phyloP scores from a whole-genome alignment of 2,888 invertebrate species.

The Parnassius apollo region DNA sequence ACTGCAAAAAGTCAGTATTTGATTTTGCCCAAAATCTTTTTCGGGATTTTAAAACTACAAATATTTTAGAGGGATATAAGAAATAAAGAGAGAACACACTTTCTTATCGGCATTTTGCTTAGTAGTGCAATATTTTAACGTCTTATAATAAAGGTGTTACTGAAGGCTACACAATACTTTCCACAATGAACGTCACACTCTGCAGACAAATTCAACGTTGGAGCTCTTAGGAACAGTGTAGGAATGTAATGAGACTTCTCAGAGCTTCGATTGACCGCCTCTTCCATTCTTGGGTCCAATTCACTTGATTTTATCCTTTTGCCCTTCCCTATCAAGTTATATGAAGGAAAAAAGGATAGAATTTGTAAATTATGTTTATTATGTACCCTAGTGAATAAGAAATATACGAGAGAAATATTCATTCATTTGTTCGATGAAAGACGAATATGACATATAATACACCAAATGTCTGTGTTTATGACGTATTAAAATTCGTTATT shows the following conservation, averaged over 20 bases:
- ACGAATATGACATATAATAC: too few relatives aligned
- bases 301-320: conserved; percentile 67
- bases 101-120: conserved; percentile 7
- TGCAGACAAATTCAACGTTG: conserved; percentile 26
- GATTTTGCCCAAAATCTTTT: too few relatives aligned
- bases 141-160: conserved; percentile 10
- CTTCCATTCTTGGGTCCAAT: conserved; percentile 57
- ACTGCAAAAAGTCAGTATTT: too few relatives aligned
- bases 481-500: too few relatives aligned
- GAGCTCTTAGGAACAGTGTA: conserved; percentile 38
- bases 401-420: too few relatives aligned
- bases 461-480: too few relatives aligned
- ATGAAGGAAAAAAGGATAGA: conserved; percentile 5
- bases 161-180: conserved; percentile 22
- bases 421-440: too few relatives aligned
- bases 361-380: conserved; percentile 1
- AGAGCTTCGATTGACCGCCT: conserved; percentile 73
- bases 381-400: background rate
- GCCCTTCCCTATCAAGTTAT: conserved; percentile 46
- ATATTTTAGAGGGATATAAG: background rate
- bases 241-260: conserved; percentile 69
- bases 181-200: conserved; percentile 22
- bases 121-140: conserved; percentile 17
- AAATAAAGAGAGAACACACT: background rate
- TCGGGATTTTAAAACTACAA: too few relatives aligned